Conservation (phyloP, 2,888 invertebrate genomes). For the Caenorhabditis afra region DNA sequence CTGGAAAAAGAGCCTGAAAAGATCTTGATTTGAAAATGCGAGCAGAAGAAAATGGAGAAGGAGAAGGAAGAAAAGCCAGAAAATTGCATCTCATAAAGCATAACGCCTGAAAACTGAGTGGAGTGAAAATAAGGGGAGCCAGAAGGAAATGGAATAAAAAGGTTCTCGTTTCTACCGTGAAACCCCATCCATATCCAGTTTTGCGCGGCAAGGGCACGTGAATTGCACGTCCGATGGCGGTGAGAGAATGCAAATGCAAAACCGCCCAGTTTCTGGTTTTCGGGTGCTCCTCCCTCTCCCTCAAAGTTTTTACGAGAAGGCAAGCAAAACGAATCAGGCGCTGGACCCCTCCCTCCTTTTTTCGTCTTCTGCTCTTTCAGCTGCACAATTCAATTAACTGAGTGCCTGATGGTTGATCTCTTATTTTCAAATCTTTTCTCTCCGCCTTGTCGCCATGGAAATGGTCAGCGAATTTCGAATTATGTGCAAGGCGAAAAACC, state of each 20-base stretch:
- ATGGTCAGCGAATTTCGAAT: background rate
- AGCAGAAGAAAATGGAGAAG: too few relatives aligned
- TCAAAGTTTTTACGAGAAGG: background rate
- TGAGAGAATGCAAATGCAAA: slow-evolving; percentile 1
- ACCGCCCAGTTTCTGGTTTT: background rate
- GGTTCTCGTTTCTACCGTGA: too few relatives aligned
- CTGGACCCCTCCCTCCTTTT: background rate
- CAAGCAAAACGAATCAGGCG: slow-evolving; percentile 13
- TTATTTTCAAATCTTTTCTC: background rate
- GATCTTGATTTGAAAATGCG: too few relatives aligned
- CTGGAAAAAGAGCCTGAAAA: too few relatives aligned
- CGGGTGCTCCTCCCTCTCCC: background rate
- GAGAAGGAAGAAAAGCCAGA: too few relatives aligned
- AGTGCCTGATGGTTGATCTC: background rate
- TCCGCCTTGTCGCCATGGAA: background rate
- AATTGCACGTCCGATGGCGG: slow-evolving; percentile 14
- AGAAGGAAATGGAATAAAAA: too few relatives aligned
- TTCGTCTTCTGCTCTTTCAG: slow-evolving; percentile 7
- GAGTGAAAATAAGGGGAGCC: too few relatives aligned
- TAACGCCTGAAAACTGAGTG: too few relatives aligned
- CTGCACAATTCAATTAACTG: slow-evolving; percentile 15
- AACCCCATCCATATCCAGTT: too few relatives aligned
- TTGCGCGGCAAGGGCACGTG: slow-evolving; percentile 14
- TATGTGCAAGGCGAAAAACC: background rate
- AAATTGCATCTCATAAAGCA: too few relatives aligned